Percentiles rank a stretch among this genome's conserved stretches.
Evolutionary conservation across 2,113 vertebrate species (phyloP).

Genomic region (Empidonax alnorum): DNA sequence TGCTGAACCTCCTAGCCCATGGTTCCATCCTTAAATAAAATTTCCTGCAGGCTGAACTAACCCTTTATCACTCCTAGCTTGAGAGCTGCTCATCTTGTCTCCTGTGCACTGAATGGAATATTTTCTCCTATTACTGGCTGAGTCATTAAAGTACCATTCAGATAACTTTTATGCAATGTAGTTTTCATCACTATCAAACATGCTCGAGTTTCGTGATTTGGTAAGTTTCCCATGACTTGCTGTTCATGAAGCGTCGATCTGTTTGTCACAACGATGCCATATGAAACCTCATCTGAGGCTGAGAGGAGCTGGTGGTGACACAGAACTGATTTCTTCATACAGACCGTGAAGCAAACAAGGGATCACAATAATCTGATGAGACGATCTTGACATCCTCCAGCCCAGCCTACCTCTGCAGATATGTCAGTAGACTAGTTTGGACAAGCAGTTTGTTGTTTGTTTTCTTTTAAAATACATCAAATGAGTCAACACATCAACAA

Average conservation of each 20-base stretch:
- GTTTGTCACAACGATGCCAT: not conserved
- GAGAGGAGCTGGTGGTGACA: not conserved
- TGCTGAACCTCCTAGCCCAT: not conserved
- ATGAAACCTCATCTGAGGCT: slow-evolving; percentile 15
- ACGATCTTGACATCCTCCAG: slow-evolving; percentile 4
- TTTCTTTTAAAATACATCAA: slow-evolving; percentile 61
- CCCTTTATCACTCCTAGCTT: not conserved
- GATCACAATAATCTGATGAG: slow-evolving; percentile 41
- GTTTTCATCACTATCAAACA: not conserved
- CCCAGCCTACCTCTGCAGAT: slow-evolving; percentile 16
- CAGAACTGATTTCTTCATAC: slow-evolving; percentile 46
- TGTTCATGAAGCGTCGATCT: not conserved
- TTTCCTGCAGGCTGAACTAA: not conserved
- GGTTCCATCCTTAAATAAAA: not conserved
- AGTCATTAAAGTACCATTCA: not conserved
- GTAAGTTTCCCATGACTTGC: not conserved
- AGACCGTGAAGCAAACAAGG: slow-evolving; percentile 25
- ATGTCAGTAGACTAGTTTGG: slow-evolving; percentile 39
- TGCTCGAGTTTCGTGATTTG: not conserved
- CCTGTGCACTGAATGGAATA: not conserved
- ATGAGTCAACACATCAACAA: slow-evolving; percentile 46
- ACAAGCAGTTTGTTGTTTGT: slow-evolving; percentile 57
- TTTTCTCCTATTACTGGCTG: not conserved
- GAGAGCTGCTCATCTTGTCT: not conserved
- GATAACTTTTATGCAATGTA: not conserved